Evolutionary conservation across 2,797 vertebrate species (phyloP), one percentile per base, ranked within the genome.

Genomic region (Antrozous pallidus): DNA sequence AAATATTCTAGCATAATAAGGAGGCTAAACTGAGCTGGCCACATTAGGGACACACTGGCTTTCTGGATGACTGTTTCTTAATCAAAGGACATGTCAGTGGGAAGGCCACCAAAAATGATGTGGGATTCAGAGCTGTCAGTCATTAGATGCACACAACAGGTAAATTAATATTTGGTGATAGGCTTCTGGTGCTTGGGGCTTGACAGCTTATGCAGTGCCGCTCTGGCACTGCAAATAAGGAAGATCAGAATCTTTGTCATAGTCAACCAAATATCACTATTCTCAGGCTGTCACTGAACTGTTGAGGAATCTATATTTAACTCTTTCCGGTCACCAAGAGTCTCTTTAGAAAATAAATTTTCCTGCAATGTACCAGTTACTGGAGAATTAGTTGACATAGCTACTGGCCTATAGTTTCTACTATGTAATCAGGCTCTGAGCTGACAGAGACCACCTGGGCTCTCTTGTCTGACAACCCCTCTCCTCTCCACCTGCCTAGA

Each of bases 161-260:
- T 96, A 95, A 95, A 97, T 96, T 94, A 95, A 96, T 95, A 97
- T 90, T 95, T 96, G 96, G 93, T 81, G 95, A 93, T 96, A 93
- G 88, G 89, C 88, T 95, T 94, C 95, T 88, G 81, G 87, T 86
- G 42, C 51, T 63, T 79, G 77, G 77, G 56, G 40, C n/a, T 78
- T 96, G 96, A 97, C 96, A 97, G 95, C 81, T 87, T 87, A 87
- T 65, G 83, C 67, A 94, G 58, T 87, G 40, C 47, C 11, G 67
- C 80, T 95, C 82, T 94, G 91, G 90, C 69, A 88, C 84, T 93
- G 92, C 87, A 96, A 94, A 96, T 96, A 95, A 94, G 49, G 11
- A 51, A 92, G 88, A 92, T 90, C 90, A 82, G 85, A 92, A 93
- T 93, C 93, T 94, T 95, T 92, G 93, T 92, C 93, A 95, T 49